Base-by-base conservation (phyloP, 2,888 invertebrate genomes). In the Chrysomela aeneicollis region DNA sequence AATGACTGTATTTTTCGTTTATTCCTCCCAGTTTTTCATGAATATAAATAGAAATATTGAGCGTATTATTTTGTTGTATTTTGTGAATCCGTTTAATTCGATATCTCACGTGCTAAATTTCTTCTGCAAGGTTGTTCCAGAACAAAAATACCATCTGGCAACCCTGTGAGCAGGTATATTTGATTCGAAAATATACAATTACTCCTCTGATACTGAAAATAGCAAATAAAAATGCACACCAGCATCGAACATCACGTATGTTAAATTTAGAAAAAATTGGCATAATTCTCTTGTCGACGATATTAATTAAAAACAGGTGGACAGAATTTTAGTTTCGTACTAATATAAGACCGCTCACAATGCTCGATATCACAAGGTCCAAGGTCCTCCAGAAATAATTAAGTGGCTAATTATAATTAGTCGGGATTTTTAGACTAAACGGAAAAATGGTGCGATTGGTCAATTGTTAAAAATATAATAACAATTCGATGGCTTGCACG, bases 221-320 rank as follows among this genome's bases (percentile, higher is more conserved):
- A 57, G 57, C 42, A 26, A 57, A 57, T 46, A 57, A 57, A 57
- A 57, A 32, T 59, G 57, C 59, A 57, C 51, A 21, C 35, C 46
- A 62, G 50, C 58, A 35, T 61, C 50, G 53, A 51, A 52, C 59
- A 59, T 64, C 55, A 54, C 15, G 42, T 42, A 42, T 15, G 60
- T 61, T 66, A 70, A 66, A 63, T 66, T 65, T 67, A 70, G 63
- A 65, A 63, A 67, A 70, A 71, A 71, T 74, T 74, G 74, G 74
- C 73, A 71, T 66, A 64, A 63, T 51, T 59, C 63, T 35, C 55
- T 47, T 46, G 26, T 22, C 26, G 65, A 19, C 50, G 55, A 69
- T 73, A 76, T 76, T 75, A 76, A 76, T 76, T 75, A 74, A 74
- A 73, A 72, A 69, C 76, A 76, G 76, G 74, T 76, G 76, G 58